Percentiles rank a stretch among this genome's conserved stretches.
These are phyloP conservation scores for Sphecodes monilicornis DNA, from an alignment of 2,888 invertebrate genomes.

Conservation along the genomic window DNA sequence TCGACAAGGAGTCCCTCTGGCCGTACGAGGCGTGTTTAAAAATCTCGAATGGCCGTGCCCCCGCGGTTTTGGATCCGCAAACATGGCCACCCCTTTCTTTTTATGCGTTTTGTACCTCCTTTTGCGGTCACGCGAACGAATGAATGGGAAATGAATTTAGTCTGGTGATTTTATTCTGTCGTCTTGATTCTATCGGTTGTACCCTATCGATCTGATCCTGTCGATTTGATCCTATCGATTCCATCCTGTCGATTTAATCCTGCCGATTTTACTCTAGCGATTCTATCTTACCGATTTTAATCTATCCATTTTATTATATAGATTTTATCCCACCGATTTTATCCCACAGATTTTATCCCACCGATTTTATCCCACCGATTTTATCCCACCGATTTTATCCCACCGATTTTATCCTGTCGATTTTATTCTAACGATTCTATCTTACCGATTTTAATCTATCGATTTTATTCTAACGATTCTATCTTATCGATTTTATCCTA, in stretches of 20 bases:
- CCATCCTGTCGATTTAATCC: too few species aligned
- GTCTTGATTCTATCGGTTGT: too few species aligned
- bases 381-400: too few species aligned
- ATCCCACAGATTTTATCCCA: too few species aligned
- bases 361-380: too few species aligned
- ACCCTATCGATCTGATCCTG: too few species aligned
- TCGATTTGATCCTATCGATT: too few species aligned
- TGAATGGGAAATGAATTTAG: not conserved
- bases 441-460: not conserved
- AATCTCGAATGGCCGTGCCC: constrained; percentile 20
- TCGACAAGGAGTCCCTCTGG: not conserved
- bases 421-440: not conserved
- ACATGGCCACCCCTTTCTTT: not conserved
- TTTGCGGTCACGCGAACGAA: not conserved
- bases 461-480: not conserved
- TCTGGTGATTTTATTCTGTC: too few species aligned
- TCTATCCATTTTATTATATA: accelerated
- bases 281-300: not conserved
- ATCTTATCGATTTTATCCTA: not conserved
- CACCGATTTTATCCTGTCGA: too few species aligned
- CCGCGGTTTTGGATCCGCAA: not conserved
- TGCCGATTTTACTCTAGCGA: not conserved
- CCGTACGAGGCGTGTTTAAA: constrained; percentile 20
- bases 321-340: not conserved
- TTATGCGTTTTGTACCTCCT: not conserved